These are phyloP conservation scores for Quadriops clusia DNA, from an alignment of 2,888 invertebrate genomes.

Conservation along the genomic window DNA sequence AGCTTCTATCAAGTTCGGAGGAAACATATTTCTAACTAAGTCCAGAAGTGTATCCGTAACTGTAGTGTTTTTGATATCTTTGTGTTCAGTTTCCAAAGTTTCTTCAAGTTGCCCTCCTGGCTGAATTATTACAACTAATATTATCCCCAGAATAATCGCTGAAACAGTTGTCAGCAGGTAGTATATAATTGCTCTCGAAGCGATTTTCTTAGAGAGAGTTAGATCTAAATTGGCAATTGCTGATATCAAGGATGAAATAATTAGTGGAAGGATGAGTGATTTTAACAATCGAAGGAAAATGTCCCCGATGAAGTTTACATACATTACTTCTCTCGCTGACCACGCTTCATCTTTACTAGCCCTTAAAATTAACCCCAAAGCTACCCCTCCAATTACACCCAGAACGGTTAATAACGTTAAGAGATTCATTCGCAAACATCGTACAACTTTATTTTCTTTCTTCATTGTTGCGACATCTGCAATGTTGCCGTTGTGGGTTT, in stretches of 20 bases:
- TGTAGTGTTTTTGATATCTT: slow-evolving; percentile 38
- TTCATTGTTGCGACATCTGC: no score
- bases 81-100: slow-evolving; percentile 12
- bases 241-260: slow-evolving; percentile 54
- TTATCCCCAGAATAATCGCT: slow-evolving; percentile 59
- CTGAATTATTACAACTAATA: slow-evolving; percentile 51
- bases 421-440: slow-evolving; percentile 36
- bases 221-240: slow-evolving; percentile 60
- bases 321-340: slow-evolving; percentile 51
- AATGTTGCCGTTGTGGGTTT: no score
- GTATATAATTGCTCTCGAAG: slow-evolving; percentile 52
- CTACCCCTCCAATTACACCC: slow-evolving; percentile 44
- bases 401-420: slow-evolving; percentile 46
- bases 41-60: slow-evolving; percentile 60
- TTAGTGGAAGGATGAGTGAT: slow-evolving; percentile 59
- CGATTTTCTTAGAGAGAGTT: slow-evolving; percentile 53
- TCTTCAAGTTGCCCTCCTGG: slow-evolving; percentile 39
- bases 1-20: slow-evolving; percentile 53
- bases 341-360: slow-evolving; percentile 32
- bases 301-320: slow-evolving; percentile 57
- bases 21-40: slow-evolving; percentile 58
- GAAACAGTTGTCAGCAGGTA: slow-evolving; percentile 56
- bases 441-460: slow-evolving; percentile 21
- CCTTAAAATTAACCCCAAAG: slow-evolving; percentile 41
- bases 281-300: slow-evolving; percentile 63